Percentiles rank a stretch among this genome's conserved stretches.
These are phyloP conservation scores for Axinella damicornis DNA, from an alignment of 37 sponge, comb jelly and placozoan species.

Conservation along the genomic window DNA sequence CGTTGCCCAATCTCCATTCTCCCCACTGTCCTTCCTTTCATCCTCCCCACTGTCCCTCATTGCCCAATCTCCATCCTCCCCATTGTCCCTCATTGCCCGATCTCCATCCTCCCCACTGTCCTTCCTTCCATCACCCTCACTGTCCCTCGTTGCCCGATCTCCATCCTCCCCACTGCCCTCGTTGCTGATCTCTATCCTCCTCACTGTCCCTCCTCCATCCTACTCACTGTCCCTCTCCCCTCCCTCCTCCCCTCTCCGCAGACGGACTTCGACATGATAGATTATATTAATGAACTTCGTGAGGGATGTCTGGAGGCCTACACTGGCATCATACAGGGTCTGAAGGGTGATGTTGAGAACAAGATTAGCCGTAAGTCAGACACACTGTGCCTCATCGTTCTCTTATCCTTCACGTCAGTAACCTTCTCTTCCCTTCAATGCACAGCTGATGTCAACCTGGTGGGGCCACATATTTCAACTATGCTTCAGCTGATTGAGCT, in stretches of 20 bases:
- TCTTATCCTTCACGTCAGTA: background rate
- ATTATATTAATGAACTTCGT: conserved; percentile 92
- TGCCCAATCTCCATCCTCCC: too few species aligned
- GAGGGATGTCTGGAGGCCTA: conserved; percentile 98
- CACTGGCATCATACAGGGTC: conserved; percentile 95
- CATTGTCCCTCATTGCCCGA: too few species aligned
- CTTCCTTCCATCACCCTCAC: too few species aligned
- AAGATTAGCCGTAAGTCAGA: conserved; percentile 9
- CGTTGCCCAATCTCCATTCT: too few species aligned
- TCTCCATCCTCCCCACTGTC: background rate
- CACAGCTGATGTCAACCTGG: conserved; percentile 76
- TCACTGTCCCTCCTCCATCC: background rate
- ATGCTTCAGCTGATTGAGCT: conserved; percentile 77
- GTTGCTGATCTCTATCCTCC: too few species aligned
- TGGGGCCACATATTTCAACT: conserved; percentile 74
- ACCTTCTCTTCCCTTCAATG: background rate
- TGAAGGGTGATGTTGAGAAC: conserved; percentile 72
- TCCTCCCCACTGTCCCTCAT: conserved; percentile 2
- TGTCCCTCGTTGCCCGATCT: too few species aligned
- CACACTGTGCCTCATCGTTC: too few species aligned
- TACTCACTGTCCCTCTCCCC: too few species aligned
- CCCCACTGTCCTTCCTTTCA: too few species aligned
- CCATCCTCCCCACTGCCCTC: background rate
- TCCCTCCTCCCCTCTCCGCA: conserved; percentile 10
- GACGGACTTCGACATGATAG: conserved; percentile 91